Percentiles rank a stretch among this genome's conserved stretches.
These are phyloP conservation scores for Dysidea cf. avara DNA, from an alignment of 37 sponge, comb jelly and placozoan genomes.

Conservation along the genomic window DNA sequence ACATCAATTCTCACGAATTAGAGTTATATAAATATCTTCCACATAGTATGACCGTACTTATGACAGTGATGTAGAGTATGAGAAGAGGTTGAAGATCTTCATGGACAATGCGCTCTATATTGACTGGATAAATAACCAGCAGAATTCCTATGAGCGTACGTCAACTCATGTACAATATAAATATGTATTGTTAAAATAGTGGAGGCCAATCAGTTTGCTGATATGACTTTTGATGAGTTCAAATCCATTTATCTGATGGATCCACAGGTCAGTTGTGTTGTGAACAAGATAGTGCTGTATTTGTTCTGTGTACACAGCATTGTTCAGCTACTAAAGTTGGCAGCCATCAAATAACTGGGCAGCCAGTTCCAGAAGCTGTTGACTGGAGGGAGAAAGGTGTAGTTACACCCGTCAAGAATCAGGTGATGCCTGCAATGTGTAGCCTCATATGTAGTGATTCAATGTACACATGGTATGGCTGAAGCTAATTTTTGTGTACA, in stretches of 20 bases:
- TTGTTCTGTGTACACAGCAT: constrained; percentile 21
- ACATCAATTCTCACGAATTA: too few species aligned
- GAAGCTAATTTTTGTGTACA: background rate
- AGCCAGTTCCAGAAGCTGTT: constrained; percentile 30
- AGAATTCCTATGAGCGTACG: constrained; percentile 36
- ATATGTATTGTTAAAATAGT: constrained; percentile 7
- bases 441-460: background rate
- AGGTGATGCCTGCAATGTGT: constrained; percentile 23
- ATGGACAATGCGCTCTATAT: constrained; percentile 23
- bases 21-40: too few species aligned
- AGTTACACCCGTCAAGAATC: constrained; percentile 75
- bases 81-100: constrained; percentile 33
- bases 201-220: constrained; percentile 55
- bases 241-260: constrained; percentile 19
- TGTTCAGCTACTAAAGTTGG: constrained; percentile 49
- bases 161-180: background rate
- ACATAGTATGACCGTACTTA: constrained; percentile 39
- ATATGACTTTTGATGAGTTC: constrained; percentile 69
- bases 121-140: constrained; percentile 13
- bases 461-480: background rate
- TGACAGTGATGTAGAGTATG: constrained; percentile 28
- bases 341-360: background rate
- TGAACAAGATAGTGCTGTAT: background rate
- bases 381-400: constrained; percentile 67
- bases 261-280: constrained; percentile 35